These are phyloP conservation scores for Bucco capensis DNA, from an alignment of 2,113 vertebrate genomes.

Conservation along the genomic window DNA sequence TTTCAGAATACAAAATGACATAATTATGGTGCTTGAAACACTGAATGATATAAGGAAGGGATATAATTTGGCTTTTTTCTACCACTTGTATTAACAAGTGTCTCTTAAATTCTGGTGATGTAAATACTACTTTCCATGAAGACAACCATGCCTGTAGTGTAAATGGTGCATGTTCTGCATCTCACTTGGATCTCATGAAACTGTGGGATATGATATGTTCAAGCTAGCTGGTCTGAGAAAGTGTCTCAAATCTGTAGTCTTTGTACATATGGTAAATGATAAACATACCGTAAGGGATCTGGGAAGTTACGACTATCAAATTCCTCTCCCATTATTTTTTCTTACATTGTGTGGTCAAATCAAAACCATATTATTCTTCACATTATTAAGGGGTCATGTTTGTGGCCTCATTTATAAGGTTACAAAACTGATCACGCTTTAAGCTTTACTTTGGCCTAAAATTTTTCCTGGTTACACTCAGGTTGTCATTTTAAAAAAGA, in stretches of 20 bases:
- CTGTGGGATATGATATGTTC: background rate
- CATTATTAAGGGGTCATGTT: constrained; percentile 26
- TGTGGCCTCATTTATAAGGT: constrained; percentile 18
- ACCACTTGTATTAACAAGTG: background rate
- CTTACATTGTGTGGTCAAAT: constrained; percentile 38
- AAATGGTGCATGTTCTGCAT: constrained; percentile 1
- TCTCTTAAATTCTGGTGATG: background rate
- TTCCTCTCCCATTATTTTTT: constrained; percentile 43
- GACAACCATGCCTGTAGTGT: background rate
- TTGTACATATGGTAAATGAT: constrained; percentile 49
- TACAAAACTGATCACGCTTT: background rate
- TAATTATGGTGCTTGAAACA: background rate
- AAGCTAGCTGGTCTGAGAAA: constrained; percentile 20
- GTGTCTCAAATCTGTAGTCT: background rate
- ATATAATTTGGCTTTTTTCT: background rate
- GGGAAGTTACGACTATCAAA: constrained; percentile 14
- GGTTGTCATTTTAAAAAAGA: background rate
- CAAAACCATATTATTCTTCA: constrained; percentile 37
- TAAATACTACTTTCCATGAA: background rate
- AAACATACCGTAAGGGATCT: constrained; percentile 39
- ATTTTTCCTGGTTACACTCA: constrained; percentile 42
- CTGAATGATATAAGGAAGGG: background rate
- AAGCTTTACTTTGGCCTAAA: constrained; percentile 36
- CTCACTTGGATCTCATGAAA: background rate
- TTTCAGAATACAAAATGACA: background rate